Base-by-base conservation (phyloP, 2,797 vertebrate genomes). In the Nannoperca australis region DNA sequence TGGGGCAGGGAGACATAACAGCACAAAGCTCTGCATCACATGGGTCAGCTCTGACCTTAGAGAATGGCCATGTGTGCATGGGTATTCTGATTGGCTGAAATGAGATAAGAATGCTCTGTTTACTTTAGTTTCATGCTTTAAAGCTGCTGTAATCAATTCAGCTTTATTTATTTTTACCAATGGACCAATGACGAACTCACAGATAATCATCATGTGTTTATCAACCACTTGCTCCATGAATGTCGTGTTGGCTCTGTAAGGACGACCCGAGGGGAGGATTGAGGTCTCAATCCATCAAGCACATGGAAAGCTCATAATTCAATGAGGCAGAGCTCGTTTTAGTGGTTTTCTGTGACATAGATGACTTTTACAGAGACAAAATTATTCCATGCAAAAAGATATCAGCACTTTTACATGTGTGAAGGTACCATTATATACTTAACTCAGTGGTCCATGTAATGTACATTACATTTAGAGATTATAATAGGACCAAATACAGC, bases 301-400 rank as follows among this genome's bases (percentile, higher is more conserved):
- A 87, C 84, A 85, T 90, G 91, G 91, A 87, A 86, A 90, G 79
- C 80, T 88, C 88, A 89, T 90, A 88, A 85, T 51, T 84, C 81
- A 68, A 30, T 36, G 84, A 85, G 83, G 84, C 77, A 73, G 54
- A 73, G 63, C 64, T 86, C 62, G 60, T 69, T 83, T 86, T 73
- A 65, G 81, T 68, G 85, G 88, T 91, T 93, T 91, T 80, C 78
- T 84, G 76, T 84, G 85, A 88, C 83, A 88, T 59, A 88, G 85
- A 93, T 93, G 84, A 89, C 83, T 93, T 94, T 93, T 82, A 90
- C 91, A 93, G 88, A 85, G 84, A 76, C 70, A 6, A 59, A 88
- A 88, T 76, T 15, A 83, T 83, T 88, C 81, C 86, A 84, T 82
- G 70, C 79, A 58, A 22, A 85, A 87, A 74, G 71, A 70, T 69